These are phyloP conservation scores for Paramuricea clavata DNA, from an alignment of 92 coral and sea anemone genomes.

Conservation along the genomic window DNA sequence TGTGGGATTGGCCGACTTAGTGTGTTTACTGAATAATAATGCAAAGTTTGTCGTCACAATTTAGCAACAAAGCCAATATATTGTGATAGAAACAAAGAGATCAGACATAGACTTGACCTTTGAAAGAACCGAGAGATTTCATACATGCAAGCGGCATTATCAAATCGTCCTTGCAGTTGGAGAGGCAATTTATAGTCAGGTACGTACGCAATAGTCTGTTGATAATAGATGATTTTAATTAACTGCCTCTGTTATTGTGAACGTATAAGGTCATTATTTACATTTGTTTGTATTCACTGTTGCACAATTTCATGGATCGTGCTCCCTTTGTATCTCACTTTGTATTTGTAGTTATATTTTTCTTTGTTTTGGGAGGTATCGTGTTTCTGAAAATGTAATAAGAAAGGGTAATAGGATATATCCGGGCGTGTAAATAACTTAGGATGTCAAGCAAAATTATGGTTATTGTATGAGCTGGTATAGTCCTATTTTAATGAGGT, in stretches of 20 bases:
- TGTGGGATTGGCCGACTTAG: not conserved
- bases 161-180: not conserved
- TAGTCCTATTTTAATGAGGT: no score
- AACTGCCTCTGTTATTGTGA: not conserved
- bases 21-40: not conserved
- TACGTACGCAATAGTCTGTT: not conserved
- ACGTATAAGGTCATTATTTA: not conserved
- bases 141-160: not conserved
- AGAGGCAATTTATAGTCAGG: not conserved
- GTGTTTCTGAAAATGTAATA: no score
- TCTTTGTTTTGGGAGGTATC: no score
- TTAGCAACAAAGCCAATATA: constrained; percentile 1
- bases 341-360: no score
- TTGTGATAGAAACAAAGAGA: constrained; percentile 39
- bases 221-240: not conserved
- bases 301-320: not conserved
- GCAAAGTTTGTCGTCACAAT: constrained; percentile 6
- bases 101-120: not conserved
- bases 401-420: no score
- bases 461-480: no score
- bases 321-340: no score
- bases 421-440: no score
- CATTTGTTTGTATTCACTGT: not conserved
- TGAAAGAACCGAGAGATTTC: not conserved
- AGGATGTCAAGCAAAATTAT: no score